Conservation (phyloP, 2,888 invertebrate species). For the Heteromurus nitidus region DNA sequence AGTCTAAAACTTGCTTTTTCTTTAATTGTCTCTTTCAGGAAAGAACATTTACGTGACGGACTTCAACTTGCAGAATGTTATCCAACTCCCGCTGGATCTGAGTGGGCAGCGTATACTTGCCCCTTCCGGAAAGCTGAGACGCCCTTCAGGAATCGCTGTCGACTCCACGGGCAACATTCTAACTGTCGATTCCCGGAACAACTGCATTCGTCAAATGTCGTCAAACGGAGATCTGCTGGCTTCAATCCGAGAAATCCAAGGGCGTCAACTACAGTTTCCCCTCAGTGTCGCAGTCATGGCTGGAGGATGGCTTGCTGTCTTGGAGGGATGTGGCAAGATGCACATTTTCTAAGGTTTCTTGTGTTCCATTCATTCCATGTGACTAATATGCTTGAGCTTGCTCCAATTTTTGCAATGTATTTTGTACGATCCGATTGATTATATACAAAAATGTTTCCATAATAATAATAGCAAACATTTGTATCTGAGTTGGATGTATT, state of each 20-base stretch:
- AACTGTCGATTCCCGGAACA: conserved; percentile 48
- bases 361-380: too few relatives aligned
- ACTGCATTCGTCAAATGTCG: conserved; percentile 45
- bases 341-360: not conserved
- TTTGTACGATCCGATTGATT: too few relatives aligned
- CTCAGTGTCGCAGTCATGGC: not conserved
- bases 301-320: not conserved
- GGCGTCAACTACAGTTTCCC: not conserved
- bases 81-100: conserved; percentile 3
- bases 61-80: conserved; percentile 43
- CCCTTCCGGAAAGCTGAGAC: conserved; percentile 16
- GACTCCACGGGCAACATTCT: conserved; percentile 46
- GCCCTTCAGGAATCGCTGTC: conserved; percentile 53
- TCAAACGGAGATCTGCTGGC: conserved; percentile 19
- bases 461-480: too few relatives aligned
- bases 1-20: too few relatives aligned
- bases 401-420: too few relatives aligned
- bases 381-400: too few relatives aligned
- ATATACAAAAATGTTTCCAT: too few relatives aligned
- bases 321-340: conserved; percentile 1
- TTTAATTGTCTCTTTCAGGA: too few relatives aligned
- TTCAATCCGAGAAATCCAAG: not conserved
- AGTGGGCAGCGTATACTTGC: conserved; percentile 4
- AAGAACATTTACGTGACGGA: conserved; percentile 49
- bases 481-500: too few relatives aligned